Percentiles rank a stretch among this genome's conserved stretches.
phyloP scores from a whole-genome alignment of 2,888 invertebrate genomes.

The Euphydryas editha region DNA sequence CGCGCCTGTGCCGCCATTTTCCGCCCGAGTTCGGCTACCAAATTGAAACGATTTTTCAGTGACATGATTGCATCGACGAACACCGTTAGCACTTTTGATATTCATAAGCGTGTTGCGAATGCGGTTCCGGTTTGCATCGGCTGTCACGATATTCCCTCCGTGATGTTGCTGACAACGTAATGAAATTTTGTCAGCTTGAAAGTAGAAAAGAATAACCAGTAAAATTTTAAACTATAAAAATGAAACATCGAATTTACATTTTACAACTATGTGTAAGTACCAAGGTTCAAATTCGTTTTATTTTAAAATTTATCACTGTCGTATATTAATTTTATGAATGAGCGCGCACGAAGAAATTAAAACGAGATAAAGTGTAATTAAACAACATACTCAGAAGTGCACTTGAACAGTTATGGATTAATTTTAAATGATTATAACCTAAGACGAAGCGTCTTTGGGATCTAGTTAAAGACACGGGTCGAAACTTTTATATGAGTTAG shows the following conservation, averaged over 20 bases:
- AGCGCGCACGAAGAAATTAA: slow-evolving; percentile 3
- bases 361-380: slow-evolving; percentile 19
- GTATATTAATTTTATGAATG: background rate
- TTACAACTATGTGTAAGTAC: no score
- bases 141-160: slow-evolving; percentile 32
- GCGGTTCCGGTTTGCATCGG: slow-evolving; percentile 41
- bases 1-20: slow-evolving; percentile 60
- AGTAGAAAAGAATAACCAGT: slow-evolving; percentile 21
- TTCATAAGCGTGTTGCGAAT: slow-evolving; percentile 48
- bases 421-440: slow-evolving; percentile 51
- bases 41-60: slow-evolving; percentile 77
- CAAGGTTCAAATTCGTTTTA: background rate
- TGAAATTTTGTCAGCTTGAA: slow-evolving; percentile 18
- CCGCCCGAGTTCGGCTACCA: slow-evolving; percentile 63
- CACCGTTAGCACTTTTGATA: slow-evolving; percentile 57
- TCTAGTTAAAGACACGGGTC: slow-evolving; percentile 63
- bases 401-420: slow-evolving; percentile 46
- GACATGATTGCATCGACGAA: slow-evolving; percentile 70
- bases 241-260: background rate
- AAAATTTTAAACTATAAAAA: background rate
- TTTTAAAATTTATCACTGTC: background rate
- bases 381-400: slow-evolving; percentile 26
- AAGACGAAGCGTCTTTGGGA: slow-evolving; percentile 50
- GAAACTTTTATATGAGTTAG: slow-evolving; percentile 80
- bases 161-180: slow-evolving; percentile 18